These are phyloP conservation scores for Phocoena sinus DNA, from an alignment of 2,113 vertebrate genomes.

Conservation along the genomic window DNA sequence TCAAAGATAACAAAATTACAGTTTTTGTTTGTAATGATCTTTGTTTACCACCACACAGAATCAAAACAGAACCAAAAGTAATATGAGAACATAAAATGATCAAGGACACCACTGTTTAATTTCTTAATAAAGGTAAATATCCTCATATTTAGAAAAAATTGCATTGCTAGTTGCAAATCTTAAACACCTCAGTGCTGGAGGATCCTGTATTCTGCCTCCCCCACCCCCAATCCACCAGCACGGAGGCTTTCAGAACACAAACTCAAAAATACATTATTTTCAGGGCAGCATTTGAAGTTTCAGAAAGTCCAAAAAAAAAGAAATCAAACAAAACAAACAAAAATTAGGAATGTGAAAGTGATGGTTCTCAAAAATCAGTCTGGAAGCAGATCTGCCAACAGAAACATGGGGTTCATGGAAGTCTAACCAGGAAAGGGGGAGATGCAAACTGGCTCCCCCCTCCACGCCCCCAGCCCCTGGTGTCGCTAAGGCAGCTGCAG, in stretches of 20 bases:
- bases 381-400: constrained; percentile 48
- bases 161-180: constrained; percentile 89
- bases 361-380: constrained; percentile 55
- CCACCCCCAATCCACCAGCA: constrained; percentile 55
- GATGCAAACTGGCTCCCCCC: neutral
- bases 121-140: constrained; percentile 81
- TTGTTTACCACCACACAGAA: constrained; percentile 78
- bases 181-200: constrained; percentile 72
- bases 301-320: neutral
- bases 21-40: constrained; percentile 79
- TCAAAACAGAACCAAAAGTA: constrained; percentile 71
- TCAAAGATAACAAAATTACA: constrained; percentile 86
- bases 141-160: constrained; percentile 86
- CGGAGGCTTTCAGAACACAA: constrained; percentile 67
- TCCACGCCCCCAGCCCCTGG: neutral
- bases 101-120: constrained; percentile 66
- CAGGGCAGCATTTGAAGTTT: constrained; percentile 78
- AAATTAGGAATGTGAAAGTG: constrained; percentile 63
- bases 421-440: constrained; percentile 41
- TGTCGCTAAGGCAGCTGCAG: constrained; percentile 66
- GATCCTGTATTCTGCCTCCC: constrained; percentile 49
- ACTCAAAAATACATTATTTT: constrained; percentile 63
- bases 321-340: constrained; percentile 8
- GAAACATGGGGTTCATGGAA: neutral
- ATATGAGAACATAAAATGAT: constrained; percentile 68